Percentiles rank a stretch among this genome's conserved stretches.
Conservation (phyloP, 1,140 invertebrate genomes). For the Drosophila serrata region DNA sequence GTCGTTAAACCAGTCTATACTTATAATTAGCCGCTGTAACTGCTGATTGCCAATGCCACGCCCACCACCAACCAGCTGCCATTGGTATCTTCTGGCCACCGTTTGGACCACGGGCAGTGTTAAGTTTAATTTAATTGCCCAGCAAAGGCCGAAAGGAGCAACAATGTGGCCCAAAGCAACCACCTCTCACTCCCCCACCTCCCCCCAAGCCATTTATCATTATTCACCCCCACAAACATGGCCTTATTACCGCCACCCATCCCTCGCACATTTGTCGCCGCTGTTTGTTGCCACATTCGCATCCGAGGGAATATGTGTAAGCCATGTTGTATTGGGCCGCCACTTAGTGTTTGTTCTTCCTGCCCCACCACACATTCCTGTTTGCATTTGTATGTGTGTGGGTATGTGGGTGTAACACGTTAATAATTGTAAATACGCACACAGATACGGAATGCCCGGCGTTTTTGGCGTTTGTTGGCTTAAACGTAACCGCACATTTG, state of each 20-base stretch:
- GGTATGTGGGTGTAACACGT: constrained; percentile 52
- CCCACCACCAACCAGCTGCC: constrained; percentile 17
- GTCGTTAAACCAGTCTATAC: constrained; percentile 54
- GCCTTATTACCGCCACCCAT: constrained; percentile 51
- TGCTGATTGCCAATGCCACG: constrained; percentile 42
- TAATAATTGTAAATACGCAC: constrained; percentile 68
- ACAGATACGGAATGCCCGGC: constrained; percentile 53
- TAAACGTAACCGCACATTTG: constrained; percentile 79
- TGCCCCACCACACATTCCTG: constrained; percentile 11
- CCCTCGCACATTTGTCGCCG: constrained; percentile 57
- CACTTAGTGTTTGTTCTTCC: constrained; percentile 52
- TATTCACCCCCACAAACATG: constrained; percentile 51
- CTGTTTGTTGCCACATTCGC: constrained; percentile 56
- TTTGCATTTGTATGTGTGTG: constrained; percentile 23
- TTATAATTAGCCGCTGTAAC: constrained; percentile 59
- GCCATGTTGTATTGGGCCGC: constrained; percentile 55
- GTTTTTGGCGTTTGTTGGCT: constrained; percentile 76
- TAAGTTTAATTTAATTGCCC: constrained; percentile 77
- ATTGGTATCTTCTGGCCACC: constrained; percentile 44
- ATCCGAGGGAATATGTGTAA: constrained; percentile 45
- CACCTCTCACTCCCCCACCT: constrained; percentile 13
- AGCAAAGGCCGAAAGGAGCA: constrained; percentile 64
- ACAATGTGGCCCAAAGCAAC: constrained; percentile 61
- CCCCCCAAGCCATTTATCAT: constrained; percentile 53
- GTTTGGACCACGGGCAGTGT: constrained; percentile 52